Base-by-base conservation (phyloP, 2,888 invertebrate genomes). In the Leptinotarsa tumamoca region DNA sequence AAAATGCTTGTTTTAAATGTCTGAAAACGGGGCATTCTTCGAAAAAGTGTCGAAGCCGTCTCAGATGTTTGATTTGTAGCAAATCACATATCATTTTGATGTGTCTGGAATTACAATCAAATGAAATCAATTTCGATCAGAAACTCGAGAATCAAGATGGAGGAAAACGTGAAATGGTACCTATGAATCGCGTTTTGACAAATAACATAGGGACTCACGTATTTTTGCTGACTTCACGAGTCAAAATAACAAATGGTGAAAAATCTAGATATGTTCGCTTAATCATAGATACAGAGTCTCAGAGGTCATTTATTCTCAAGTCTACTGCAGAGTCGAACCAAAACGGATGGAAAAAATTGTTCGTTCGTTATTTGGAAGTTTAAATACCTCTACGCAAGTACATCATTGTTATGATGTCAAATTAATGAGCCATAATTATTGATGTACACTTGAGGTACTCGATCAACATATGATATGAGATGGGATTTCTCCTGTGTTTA, bases 301-400 rank as follows among this genome's bases (percentile, higher is more conserved):
- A 77, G 43, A 68, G 67, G 21, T 75, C 77, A 13, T 77, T 77
- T 68, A 71, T 79, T 51, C 58, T 75, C 71, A 73, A 67, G 50
- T 54, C 70, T 49, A 73, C 75, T 33, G 27, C 5, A 27, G 27
- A 27, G 5, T 4, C 5, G 27, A 21, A 27, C 54, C 72, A 10
- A 78, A 73, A 70, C 14, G 71, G 27, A 51, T 15, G 18, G 68
- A 68, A 17, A 76, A 50, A 17, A 79, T 69, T 0, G 5, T 54
- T 54, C 54, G 18, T 54, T 54, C 89, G 85, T 74, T 87, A 86
- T 50, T 88, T 88, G 21, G 90, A 85, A 51, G 88, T 77, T 4
- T 88, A 87, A 79, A 80, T 73, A 67, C 78, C 5, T 43, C 10
- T 54, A 56, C 54, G 63, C 54, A 70, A 27, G 5, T 27, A 27